Evolutionary conservation across 1,140 invertebrate genomes (phyloP), one percentile per base, ranked within the genome.

Genomic region (Gryon sp.): DNA sequence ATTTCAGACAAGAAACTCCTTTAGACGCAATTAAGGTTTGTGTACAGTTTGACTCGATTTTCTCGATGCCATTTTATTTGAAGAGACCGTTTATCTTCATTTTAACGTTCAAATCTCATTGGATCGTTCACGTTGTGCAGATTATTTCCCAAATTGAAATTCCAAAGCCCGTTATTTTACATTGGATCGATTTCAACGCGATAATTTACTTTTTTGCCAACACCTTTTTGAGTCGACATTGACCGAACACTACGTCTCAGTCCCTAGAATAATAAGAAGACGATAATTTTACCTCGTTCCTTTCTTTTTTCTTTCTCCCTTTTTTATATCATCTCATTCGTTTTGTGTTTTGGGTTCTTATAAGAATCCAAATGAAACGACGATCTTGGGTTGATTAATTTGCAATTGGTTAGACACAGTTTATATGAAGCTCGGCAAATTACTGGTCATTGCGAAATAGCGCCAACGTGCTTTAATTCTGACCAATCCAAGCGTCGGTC

Each of bases 301-400:
- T 20, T 15, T 20, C 34, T 52, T 26, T 36, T 26, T 26, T 41
- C 6, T 18, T 20, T 11, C 45, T 45, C 40, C 41, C 45, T 32
- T 8, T 18, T 66, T 40, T 24, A 0, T 5, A n/a, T 20, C 46
- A 14, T 30, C 16, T 22, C 28, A 24, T 30, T 50, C 26, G 18
- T 36, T 66, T 43, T 62, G 2, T 12, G 32, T 16, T 19, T 9
- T 22, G 43, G 24, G 22, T 24, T 26, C 2, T 46, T 43, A 38
- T 50, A 66, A 68, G 38, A 26, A 26, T 36, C 53, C 43, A 19
- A 43, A 50, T 20, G 20, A 28, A 40, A 14, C 69, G 81, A 85
- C 81, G 81, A 83, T 83, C 74, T n/a, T 57, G 62, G 68, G 63
- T 62, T 86, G 85, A 88, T 88, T 87, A 87, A 87, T 87, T 84